Percentiles rank a stretch among this genome's conserved stretches.
Conservation (phyloP, 2,888 invertebrate species). For the Drosophila setosimentum region DNA sequence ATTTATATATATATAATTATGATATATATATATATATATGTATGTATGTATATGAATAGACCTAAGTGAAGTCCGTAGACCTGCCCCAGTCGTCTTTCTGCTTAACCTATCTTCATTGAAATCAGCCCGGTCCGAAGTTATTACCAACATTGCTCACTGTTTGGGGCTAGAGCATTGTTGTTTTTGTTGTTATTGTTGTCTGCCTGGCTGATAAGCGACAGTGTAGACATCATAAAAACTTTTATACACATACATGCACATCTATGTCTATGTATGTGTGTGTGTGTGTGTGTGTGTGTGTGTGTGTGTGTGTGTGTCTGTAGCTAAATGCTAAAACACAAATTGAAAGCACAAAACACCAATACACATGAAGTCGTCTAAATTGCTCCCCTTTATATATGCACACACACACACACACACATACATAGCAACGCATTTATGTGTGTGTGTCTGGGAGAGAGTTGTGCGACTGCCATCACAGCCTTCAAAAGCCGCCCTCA, state of each 20-base stretch:
- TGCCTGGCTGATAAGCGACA: slow-evolving; percentile 67
- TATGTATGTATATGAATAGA: neutral
- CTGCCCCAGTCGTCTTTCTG: slow-evolving; percentile 57
- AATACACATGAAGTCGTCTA: slow-evolving; percentile 64
- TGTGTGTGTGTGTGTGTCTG: neutral
- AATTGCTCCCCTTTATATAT: slow-evolving; percentile 71
- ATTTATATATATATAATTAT: neutral
- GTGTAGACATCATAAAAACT: slow-evolving; percentile 77
- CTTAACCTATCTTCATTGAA: slow-evolving; percentile 63
- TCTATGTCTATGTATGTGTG: neutral
- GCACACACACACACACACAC: slow-evolving; percentile 1
- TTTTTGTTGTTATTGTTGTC: slow-evolving; percentile 34
- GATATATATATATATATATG: neutral
- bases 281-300: slow-evolving; percentile 4
- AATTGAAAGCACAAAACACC: slow-evolving; percentile 67
- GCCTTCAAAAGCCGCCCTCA: slow-evolving; percentile 41
- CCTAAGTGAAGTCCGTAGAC: slow-evolving; percentile 17
- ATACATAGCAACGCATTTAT: too few species aligned
- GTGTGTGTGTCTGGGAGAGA: slow-evolving; percentile 34
- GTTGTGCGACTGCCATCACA: slow-evolving; percentile 24
- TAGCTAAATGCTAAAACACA: slow-evolving; percentile 64
- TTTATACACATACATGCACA: slow-evolving; percentile 27
- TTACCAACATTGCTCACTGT: slow-evolving; percentile 48
- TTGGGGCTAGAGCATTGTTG: slow-evolving; percentile 8
- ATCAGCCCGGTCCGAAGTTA: slow-evolving; percentile 50